Conservation (phyloP, 2,113 vertebrate genomes). For the Rhynchomys soricoides region DNA sequence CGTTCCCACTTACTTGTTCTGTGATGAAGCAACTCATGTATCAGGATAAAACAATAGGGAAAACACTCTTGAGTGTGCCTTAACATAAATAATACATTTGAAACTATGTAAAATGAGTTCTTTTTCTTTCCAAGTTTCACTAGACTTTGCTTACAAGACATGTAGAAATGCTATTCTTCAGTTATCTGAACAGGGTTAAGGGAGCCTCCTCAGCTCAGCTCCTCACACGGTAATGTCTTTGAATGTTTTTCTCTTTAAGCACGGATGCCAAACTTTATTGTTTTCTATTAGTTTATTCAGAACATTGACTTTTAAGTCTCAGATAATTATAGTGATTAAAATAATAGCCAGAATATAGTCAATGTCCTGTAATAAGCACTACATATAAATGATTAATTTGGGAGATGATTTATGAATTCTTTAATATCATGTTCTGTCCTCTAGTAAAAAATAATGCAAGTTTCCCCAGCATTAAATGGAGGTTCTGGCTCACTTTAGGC, state of each 20-base stretch:
- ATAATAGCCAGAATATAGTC: conserved; percentile 24
- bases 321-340: conserved; percentile 43
- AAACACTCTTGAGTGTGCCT: not conserved
- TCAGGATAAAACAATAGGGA: not conserved
- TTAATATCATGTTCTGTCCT: not conserved
- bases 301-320: conserved; percentile 28
- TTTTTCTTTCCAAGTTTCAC: not conserved
- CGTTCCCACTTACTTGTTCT: not conserved
- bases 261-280: not conserved
- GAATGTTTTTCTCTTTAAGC: not conserved
- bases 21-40: not conserved
- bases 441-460: not conserved
- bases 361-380: conserved; percentile 2
- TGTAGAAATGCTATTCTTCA: not conserved
- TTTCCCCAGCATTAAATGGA: not conserved
- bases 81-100: not conserved
- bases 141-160: not conserved
- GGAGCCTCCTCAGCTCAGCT: not conserved
- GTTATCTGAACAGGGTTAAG: not conserved
- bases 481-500: conserved; percentile 12
- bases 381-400: conserved; percentile 20
- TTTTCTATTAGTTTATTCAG: conserved; percentile 30
- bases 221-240: not conserved
- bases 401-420: conserved; percentile 43
- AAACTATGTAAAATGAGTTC: not conserved